phyloP scores from a whole-genome alignment of 2,113 vertebrate species.

The Amia ocellicauda region DNA sequence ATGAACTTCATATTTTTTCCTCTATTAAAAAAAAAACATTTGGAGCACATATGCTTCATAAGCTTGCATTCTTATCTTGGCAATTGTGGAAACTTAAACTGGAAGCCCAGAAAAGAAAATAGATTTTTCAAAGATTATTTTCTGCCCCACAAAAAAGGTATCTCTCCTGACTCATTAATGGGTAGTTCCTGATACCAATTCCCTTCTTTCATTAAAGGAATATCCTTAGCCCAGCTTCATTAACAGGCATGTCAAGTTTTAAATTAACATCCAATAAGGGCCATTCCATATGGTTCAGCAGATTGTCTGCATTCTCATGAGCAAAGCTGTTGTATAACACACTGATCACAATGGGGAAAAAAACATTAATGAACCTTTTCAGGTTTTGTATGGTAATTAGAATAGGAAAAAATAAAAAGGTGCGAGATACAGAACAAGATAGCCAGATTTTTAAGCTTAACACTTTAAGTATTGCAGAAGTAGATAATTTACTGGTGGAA shows the following conservation, averaged over 20 bases:
- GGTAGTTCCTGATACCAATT: neutral
- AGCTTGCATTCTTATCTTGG: too few species aligned
- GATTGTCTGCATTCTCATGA: neutral
- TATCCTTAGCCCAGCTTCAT: neutral
- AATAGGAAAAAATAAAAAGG: neutral
- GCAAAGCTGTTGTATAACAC: neutral
- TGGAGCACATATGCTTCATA: too few species aligned
- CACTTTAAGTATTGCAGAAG: neutral
- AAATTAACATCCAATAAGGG: constrained; percentile 1
- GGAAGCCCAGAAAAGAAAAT: neutral
- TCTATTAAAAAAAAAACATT: too few species aligned
- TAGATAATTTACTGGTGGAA: too few species aligned
- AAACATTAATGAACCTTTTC: neutral
- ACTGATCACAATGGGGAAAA: constrained; percentile 6
- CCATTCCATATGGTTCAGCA: neutral
- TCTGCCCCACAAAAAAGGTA: neutral
- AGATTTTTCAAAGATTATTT: neutral
- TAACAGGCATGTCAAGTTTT: neutral
- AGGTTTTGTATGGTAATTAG: constrained; percentile 1
- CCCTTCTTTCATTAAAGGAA: constrained; percentile 2
- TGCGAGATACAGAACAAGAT: neutral
- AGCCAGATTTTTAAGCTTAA: neutral
- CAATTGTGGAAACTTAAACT: neutral
- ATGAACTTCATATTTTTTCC: too few species aligned
- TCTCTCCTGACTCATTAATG: neutral